Percentiles rank a stretch among this genome's conserved stretches.
Conservation (phyloP, 1,140 invertebrate species). For the Sinonovacula constricta region DNA sequence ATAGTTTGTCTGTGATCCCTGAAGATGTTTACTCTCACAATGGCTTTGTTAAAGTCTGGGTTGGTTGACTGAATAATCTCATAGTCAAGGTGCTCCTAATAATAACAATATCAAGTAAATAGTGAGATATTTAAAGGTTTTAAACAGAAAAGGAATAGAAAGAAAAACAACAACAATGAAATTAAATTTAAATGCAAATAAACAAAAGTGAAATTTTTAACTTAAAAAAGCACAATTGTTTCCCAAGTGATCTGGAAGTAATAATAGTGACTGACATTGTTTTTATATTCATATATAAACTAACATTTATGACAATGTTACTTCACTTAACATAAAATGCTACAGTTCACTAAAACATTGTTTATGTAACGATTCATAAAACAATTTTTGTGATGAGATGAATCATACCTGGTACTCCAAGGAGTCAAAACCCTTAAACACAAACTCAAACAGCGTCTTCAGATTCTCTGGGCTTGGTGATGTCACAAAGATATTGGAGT, state of each 20-base stretch:
- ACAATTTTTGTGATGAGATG: not conserved
- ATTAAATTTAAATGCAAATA: too few relatives aligned
- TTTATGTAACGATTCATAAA: not conserved
- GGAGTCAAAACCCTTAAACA: constrained; percentile 97
- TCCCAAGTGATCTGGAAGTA: too few relatives aligned
- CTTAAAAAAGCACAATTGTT: too few relatives aligned
- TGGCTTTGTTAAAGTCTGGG: constrained; percentile 97
- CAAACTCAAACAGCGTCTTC: constrained; percentile 98
- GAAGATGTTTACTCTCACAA: constrained; percentile 93
- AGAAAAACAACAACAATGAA: too few relatives aligned
- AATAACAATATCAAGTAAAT: too few relatives aligned
- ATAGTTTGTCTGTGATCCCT: constrained; percentile 97
- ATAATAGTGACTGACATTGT: too few relatives aligned
- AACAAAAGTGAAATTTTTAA: too few relatives aligned
- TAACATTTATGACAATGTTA: too few relatives aligned
- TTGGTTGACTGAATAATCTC: constrained; percentile 97
- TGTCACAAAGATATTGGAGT: constrained; percentile 99
- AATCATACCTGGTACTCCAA: constrained; percentile 87
- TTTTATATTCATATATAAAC: too few relatives aligned
- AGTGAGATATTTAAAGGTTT: too few relatives aligned
- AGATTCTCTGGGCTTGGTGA: constrained; percentile 99
- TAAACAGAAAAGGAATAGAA: too few relatives aligned
- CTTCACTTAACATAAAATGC: too few relatives aligned
- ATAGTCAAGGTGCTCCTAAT: constrained; percentile 97
- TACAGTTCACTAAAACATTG: not conserved